Conservation (phyloP, 2,888 invertebrate genomes). For the Piscicola geometra region DNA sequence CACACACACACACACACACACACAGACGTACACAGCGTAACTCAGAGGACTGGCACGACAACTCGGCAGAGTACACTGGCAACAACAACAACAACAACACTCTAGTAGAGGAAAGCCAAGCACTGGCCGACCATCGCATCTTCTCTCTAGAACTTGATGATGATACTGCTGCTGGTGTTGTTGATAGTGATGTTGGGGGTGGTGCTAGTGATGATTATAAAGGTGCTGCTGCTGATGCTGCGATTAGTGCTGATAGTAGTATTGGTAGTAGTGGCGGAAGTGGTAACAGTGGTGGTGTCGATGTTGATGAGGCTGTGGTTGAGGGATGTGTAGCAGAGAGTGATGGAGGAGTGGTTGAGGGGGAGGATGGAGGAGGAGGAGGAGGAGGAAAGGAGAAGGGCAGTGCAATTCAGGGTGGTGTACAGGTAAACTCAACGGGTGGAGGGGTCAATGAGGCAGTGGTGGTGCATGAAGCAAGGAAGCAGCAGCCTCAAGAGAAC, state of each 20-base stretch:
- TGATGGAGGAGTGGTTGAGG: slow-evolving; percentile 5
- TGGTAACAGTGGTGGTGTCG: background rate
- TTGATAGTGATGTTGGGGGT: background rate
- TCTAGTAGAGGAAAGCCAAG: background rate
- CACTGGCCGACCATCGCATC: background rate
- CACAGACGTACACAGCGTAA: background rate
- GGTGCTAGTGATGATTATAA: slow-evolving; percentile 16
- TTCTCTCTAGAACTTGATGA: background rate
- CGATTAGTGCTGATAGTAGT: background rate
- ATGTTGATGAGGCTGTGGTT: slow-evolving; percentile 2
- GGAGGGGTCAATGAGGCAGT: background rate
- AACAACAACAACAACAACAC: background rate
- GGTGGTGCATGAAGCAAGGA: background rate
- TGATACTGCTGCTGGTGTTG: background rate
- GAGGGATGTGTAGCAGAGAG: background rate
- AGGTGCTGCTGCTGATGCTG: slow-evolving; percentile 3
- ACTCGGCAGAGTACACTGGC: too few species aligned
- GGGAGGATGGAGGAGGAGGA: background rate
- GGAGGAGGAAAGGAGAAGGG: background rate
- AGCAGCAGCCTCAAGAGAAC: background rate
- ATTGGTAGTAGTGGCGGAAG: background rate
- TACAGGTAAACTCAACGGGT: background rate
- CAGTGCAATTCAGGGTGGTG: background rate
- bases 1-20: background rate
- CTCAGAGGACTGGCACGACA: too few species aligned